Base-by-base conservation (phyloP, 1,140 invertebrate genomes). In the Drosophila baimaii region DNA sequence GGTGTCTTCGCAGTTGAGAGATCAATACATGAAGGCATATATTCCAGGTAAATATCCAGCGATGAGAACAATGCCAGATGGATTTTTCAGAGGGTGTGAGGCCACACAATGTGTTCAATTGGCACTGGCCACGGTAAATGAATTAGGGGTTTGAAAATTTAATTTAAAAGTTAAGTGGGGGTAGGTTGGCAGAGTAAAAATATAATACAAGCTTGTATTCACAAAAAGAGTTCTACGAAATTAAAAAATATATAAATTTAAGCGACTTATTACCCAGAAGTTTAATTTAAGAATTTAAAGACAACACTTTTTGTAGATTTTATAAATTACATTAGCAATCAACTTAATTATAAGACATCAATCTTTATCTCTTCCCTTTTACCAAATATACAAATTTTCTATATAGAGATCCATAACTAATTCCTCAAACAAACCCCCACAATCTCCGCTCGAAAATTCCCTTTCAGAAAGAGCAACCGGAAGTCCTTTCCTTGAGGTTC, bases 21-120 rank as follows among this genome's bases (percentile, higher is more conserved):
- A 17, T 51, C 33, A 46, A 23, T 52, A 33, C 23, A 15, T 33
- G 9, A 37, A 52, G 44, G 52, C 39, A 35, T 63, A 64, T 62
- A 68, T 73, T 15, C 64, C 35, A 47, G 57, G 55, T 56, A 84
- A 62, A 55, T 61, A 46, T 44, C 21, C 61, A 63, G 51, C 46
- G 41, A 46, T 15, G 59, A 43, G 52, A 71, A 66, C 72, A 72
- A 62, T 62, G 63, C 29, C 37, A 49, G 19, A 66, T 21, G 21
- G 39, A 57, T 47, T 71, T 44, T 31, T 39, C 23, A 29, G 52
- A 17, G 37, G 62, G 62, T 25, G 25, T 58, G 62, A 56, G 51
- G 15, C 21, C 61, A 51, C 43, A 65, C 65, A 66, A 66, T 29
- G 37, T 46, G 31, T 39, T 62, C 27, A 29, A 41, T 69, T 65